Evolutionary conservation across 2,797 vertebrate species (phyloP).

Genomic region (Propithecus perrieri): DNA sequence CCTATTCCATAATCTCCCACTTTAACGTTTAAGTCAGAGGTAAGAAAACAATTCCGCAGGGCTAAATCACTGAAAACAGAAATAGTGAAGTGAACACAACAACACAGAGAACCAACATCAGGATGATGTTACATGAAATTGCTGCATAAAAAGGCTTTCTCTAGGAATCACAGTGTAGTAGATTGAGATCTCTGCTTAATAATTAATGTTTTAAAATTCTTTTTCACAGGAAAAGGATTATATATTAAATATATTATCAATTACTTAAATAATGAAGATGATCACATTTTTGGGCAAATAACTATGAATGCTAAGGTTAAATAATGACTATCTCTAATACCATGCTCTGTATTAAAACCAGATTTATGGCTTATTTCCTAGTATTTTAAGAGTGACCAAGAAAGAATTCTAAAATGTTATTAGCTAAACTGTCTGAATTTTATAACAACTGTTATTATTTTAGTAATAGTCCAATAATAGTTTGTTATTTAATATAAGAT

Average conservation of each 20-base stretch:
- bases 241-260: neutral
- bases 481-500: neutral
- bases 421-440: neutral
- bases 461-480: neutral
- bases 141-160: neutral
- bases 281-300: neutral
- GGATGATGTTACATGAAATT: rapidly evolving
- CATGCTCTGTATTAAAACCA: neutral
- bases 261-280: neutral
- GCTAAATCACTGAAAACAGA: slow-evolving; percentile 92
- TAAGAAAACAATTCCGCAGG: slow-evolving; percentile 97
- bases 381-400: neutral
- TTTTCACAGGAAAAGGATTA: neutral
- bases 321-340: neutral
- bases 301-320: neutral
- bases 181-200: neutral
- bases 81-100: slow-evolving; percentile 1
- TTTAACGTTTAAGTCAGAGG: slow-evolving; percentile 96
- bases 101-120: neutral
- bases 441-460: neutral
- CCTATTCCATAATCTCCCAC: slow-evolving; percentile 97
- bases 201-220: neutral
- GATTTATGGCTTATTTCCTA: neutral
- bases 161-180: neutral
- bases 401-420: neutral